Percentiles rank a stretch among this genome's conserved stretches.
Conservation (phyloP, 2,797 vertebrate species). For the Limnodromus scolopaceus region DNA sequence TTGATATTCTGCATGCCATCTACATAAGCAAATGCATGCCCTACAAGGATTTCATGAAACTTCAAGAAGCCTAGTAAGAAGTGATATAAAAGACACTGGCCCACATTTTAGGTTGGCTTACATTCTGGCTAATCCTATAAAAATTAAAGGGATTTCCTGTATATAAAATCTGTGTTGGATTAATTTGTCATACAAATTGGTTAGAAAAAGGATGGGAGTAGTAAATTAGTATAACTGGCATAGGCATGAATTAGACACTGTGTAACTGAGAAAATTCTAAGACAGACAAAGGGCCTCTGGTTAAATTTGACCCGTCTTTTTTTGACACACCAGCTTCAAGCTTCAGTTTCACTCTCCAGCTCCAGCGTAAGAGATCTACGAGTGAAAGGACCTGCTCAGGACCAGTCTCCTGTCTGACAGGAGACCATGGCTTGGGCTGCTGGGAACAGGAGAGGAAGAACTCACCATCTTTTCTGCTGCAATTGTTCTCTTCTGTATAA, state of each 20-base stretch:
- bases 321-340: background rate
- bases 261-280: background rate
- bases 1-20: background rate
- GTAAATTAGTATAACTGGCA: background rate
- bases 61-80: background rate
- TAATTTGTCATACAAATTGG: background rate
- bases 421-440: background rate
- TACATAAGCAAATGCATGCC: background rate
- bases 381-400: background rate
- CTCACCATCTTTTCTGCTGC: background rate
- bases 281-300: background rate
- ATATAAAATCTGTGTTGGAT: background rate
- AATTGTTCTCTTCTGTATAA: background rate
- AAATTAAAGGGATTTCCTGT: background rate
- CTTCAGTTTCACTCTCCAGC: background rate
- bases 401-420: background rate
- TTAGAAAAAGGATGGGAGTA: background rate
- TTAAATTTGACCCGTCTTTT: background rate
- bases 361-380: background rate
- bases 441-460: background rate
- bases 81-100: background rate
- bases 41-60: background rate
- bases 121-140: background rate
- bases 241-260: background rate
- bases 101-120: background rate